Percentiles rank a stretch among this genome's conserved stretches.
phyloP scores from a whole-genome alignment of 2,113 vertebrate species.

The Chaenogobius annularis region DNA sequence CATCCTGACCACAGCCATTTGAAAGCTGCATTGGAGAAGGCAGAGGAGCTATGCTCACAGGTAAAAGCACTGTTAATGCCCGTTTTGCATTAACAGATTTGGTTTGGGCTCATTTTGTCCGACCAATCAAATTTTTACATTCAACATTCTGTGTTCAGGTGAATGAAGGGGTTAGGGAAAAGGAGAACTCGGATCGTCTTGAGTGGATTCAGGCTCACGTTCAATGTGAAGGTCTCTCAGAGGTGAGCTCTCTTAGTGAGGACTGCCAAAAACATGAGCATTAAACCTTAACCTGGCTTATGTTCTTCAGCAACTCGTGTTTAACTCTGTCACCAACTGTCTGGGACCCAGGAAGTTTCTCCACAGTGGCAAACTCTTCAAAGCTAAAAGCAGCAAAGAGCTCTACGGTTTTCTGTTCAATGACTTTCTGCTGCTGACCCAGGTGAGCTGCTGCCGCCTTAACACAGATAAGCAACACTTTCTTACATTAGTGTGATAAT shows the following conservation, averaged over 20 bases:
- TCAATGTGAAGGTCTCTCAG: conserved; percentile 95
- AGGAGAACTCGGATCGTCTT: conserved; percentile 96
- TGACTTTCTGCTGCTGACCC: conserved; percentile 97
- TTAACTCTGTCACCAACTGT: conserved; percentile 99
- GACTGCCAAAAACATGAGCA: background rate
- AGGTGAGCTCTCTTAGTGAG: conserved; percentile 76
- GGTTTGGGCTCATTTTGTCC: background rate
- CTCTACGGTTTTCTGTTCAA: conserved; percentile 98
- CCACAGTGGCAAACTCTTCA: conserved; percentile 97
- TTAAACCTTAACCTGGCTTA: background rate
- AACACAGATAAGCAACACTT: background rate
- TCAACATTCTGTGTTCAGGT: conserved; percentile 79
- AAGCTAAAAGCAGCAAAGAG: conserved; percentile 99
- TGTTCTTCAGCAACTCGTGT: conserved; percentile 91
- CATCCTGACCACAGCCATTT: conserved; percentile 96
- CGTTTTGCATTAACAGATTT: too few species aligned
- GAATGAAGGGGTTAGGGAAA: conserved; percentile 96
- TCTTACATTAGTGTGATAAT: background rate
- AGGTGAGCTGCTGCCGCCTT: conserved; percentile 68
- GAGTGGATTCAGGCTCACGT: conserved; percentile 99
- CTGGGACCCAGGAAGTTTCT: conserved; percentile 98
- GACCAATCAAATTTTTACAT: background rate
- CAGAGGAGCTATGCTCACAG: conserved; percentile 96
- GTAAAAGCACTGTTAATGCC: conserved; percentile 16
- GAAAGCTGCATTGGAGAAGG: conserved; percentile 94